Conservation (phyloP, 2,888 invertebrate species). For the Diaprepes abbreviatus region DNA sequence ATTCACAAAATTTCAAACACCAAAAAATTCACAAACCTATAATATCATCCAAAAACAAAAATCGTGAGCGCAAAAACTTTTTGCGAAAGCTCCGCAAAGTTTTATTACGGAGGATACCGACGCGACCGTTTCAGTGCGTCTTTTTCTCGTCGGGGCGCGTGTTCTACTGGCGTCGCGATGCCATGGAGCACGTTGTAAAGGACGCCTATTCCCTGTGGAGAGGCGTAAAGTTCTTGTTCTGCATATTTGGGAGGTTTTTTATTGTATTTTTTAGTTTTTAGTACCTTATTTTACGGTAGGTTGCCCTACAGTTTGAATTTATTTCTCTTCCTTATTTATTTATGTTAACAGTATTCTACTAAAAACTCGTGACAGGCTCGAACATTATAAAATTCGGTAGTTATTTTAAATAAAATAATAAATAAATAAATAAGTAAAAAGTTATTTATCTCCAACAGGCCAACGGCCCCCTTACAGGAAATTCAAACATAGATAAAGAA, state of each 20-base stretch:
- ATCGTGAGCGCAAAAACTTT: conserved; percentile 8
- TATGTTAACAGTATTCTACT: no score
- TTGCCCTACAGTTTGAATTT: no score
- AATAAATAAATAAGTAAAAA: no score
- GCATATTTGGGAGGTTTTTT: conserved; percentile 3
- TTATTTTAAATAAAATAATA: no score
- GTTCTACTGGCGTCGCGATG: conserved; percentile 48
- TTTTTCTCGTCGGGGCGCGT: conserved; percentile 43
- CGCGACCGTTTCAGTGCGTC: conserved; percentile 35
- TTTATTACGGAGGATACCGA: conserved; percentile 9
- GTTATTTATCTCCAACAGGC: no score
- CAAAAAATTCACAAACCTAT: neutral
- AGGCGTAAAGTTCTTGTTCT: conserved; percentile 26
- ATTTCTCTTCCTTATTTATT: no score
- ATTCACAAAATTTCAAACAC: conserved; percentile 25
- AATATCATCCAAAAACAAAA: neutral
- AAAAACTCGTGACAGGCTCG: no score
- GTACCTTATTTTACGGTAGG: neutral
- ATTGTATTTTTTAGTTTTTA: neutral
- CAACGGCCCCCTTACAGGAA: no score
- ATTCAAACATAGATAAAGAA: no score
- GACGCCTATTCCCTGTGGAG: conserved; percentile 28
- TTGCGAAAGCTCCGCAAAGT: conserved; percentile 25
- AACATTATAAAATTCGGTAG: no score
- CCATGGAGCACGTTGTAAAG: conserved; percentile 40